Evolutionary conservation across 2,113 vertebrate genomes (phyloP).

Genomic region (Passer montanus): DNA sequence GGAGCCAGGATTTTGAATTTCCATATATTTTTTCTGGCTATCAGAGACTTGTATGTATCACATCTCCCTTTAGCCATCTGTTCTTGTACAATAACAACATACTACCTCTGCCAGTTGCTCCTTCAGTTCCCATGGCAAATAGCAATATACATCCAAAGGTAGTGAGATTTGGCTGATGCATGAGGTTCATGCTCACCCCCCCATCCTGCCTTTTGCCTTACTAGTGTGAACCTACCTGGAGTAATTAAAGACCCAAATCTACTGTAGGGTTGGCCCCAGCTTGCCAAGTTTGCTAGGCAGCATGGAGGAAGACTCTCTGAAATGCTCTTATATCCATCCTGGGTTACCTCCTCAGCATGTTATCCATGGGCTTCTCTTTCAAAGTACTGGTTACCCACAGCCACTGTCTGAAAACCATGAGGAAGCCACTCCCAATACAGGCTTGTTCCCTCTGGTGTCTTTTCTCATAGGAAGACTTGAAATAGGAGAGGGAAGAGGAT

Average conservation of each 20-base stretch:
- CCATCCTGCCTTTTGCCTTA: background rate
- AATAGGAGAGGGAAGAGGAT: background rate
- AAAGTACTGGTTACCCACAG: background rate
- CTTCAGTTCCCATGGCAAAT: background rate
- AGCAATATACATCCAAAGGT: background rate
- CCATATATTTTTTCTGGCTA: conserved; percentile 50
- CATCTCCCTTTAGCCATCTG: conserved; percentile 7
- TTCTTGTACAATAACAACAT: background rate
- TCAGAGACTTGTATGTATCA: background rate
- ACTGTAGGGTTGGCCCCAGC: background rate
- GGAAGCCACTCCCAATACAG: background rate
- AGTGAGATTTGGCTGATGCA: background rate
- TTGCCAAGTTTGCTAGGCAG: background rate
- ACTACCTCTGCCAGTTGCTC: background rate
- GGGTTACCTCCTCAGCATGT: background rate
- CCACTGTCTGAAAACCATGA: background rate
- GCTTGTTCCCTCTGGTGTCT: background rate
- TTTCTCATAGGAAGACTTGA: background rate
- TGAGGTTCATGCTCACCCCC: background rate
- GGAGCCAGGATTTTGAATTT: conserved; percentile 34
- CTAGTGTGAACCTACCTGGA: background rate
- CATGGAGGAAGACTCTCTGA: background rate
- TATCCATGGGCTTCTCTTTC: background rate
- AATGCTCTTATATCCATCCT: background rate
- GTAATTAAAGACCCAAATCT: background rate